Percentiles rank a stretch among this genome's conserved stretches.
Evolutionary conservation across 2,888 invertebrate genomes (phyloP).

Genomic region (Litoditis marina): DNA sequence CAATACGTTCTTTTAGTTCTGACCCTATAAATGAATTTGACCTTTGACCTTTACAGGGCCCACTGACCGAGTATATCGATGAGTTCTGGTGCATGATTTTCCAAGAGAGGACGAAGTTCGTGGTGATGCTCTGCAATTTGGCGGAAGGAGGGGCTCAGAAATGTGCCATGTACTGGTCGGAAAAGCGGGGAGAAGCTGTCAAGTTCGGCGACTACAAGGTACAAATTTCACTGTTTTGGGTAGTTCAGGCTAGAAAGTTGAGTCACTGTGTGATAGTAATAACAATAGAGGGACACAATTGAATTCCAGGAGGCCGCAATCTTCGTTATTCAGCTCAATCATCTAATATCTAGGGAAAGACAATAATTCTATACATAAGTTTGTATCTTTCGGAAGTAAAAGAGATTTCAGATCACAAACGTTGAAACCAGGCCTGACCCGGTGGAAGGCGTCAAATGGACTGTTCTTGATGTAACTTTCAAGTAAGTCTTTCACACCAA

Average conservation of each 20-base stretch:
- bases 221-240: no score
- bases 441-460: constrained; percentile 23
- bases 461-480: constrained; percentile 9
- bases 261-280: no score
- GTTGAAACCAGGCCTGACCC: constrained; percentile 29
- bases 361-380: no score
- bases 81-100: constrained; percentile 99
- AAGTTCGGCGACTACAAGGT: constrained; percentile 7
- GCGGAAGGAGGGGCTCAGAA: constrained; percentile 33
- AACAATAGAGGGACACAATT: no score
- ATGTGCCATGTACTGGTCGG: constrained; percentile 32
- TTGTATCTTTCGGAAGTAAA: no score
- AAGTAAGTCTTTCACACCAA: constrained; percentile 7
- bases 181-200: constrained; percentile 16
- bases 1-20: no score
- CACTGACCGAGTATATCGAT: constrained; percentile 80
- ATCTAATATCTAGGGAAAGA: no score
- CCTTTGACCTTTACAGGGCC: constrained; percentile 81
- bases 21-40: no score
- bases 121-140: constrained; percentile 31
- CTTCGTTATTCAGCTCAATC: no score
- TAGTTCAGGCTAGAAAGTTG: no score
- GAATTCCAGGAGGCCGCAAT: no score
- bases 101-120: constrained; percentile 65
- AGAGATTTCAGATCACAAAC: constrained; percentile 19